A percentile compares a stretch with the other conserved stretches of the same genome.
phyloP scores from a whole-genome alignment of 1,140 invertebrate species.

The Atopsyche davidsoni region DNA sequence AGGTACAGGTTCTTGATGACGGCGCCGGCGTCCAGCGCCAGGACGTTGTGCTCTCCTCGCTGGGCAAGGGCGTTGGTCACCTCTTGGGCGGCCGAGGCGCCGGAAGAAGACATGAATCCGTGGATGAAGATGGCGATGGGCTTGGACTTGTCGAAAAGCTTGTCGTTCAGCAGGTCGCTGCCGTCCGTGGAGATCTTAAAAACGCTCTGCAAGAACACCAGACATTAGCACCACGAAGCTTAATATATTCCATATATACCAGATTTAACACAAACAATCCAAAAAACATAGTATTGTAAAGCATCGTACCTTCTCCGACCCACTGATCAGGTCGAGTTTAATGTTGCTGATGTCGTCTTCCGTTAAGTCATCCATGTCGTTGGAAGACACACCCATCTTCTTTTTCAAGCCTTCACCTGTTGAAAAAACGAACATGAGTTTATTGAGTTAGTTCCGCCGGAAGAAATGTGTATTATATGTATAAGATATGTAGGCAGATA shows the following conservation, averaged over 20 bases:
- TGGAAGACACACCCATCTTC: conserved; percentile 16
- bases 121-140: conserved; percentile 21
- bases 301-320: conserved; percentile 6
- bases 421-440: too few species aligned
- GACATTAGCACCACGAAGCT: too few species aligned
- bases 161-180: background rate
- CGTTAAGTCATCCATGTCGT: background rate
- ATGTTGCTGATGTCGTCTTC: too few species aligned
- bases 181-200: conserved; percentile 10
- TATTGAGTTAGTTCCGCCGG: background rate
- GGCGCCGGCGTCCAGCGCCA: conserved; percentile 41
- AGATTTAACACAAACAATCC: too few species aligned
- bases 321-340: conserved; percentile 15
- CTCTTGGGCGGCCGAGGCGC: conserved; percentile 11
- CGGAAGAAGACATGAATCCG: conserved; percentile 21
- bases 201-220: conserved; percentile 9
- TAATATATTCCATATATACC: too few species aligned
- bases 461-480: too few species aligned
- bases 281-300: too few species aligned
- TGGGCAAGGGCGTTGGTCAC: conserved; percentile 9
- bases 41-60: conserved; percentile 33
- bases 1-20: conserved; percentile 41
- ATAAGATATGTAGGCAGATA: background rate
- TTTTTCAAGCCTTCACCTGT: conserved; percentile 17
- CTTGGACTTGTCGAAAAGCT: conserved; percentile 5